Conservation (phyloP, 2,797 vertebrate genomes). For the Vultur gryphus region DNA sequence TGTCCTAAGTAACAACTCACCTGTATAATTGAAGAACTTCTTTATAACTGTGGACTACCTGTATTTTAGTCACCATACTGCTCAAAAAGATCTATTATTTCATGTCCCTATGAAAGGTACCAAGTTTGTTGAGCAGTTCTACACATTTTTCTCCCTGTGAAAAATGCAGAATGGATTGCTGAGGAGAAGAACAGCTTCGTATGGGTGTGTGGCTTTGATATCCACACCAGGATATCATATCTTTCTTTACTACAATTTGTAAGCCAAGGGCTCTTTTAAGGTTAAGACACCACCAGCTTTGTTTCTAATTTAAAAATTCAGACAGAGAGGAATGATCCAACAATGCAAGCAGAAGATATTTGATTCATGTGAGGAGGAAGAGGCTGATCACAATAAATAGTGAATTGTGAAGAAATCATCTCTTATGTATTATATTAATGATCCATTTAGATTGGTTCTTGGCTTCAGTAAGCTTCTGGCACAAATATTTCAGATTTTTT, state of each 20-base stretch:
- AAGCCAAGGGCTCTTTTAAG: neutral
- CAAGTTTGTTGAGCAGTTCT: neutral
- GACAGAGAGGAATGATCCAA: neutral
- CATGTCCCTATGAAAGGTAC: neutral
- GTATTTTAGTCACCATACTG: neutral
- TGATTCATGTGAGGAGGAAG: neutral
- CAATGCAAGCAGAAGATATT: neutral
- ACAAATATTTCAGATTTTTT: conserved; percentile 29
- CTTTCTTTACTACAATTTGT: neutral
- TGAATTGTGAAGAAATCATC: neutral
- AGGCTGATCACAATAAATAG: neutral
- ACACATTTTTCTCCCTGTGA: neutral
- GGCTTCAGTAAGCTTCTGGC: neutral
- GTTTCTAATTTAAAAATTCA: neutral
- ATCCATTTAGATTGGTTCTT: conserved; percentile 6
- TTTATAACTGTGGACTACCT: neutral
- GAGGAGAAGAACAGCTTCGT: neutral
- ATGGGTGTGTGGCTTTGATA: neutral
- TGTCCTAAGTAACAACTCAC: neutral
- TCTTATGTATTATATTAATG: conserved; percentile 27
- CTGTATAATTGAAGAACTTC: neutral
- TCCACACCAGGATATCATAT: neutral
- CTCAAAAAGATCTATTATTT: neutral
- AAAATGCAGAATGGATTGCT: neutral
- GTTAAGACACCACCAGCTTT: neutral